phyloP scores from a whole-genome alignment of 2,888 invertebrate genomes.

The Hirudinaria manillensis region DNA sequence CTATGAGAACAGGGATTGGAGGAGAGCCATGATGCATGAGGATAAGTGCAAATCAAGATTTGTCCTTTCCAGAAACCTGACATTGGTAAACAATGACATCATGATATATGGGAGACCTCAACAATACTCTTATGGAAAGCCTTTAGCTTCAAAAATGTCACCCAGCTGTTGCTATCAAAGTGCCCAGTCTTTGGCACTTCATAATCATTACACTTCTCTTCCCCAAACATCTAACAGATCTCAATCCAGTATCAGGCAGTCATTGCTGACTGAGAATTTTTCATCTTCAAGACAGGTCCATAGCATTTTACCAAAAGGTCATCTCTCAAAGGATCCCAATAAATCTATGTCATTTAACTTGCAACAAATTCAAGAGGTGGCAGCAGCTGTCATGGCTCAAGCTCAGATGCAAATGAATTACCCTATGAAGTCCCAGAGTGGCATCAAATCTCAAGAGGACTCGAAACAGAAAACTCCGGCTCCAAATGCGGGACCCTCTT shows the following conservation, averaged over 20 bases:
- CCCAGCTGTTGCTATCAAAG: not conserved
- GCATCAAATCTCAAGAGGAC: not conserved
- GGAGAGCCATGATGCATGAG: conserved; percentile 12
- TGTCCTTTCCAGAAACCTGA: not conserved
- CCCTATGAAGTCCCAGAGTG: not conserved
- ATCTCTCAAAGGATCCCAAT: no score
- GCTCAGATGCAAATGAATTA: conserved; percentile 5
- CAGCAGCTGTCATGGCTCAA: not conserved
- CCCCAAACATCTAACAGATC: not conserved
- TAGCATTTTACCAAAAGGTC: not conserved
- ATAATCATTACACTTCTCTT: not conserved
- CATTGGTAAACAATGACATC: not conserved
- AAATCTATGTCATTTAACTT: not conserved
- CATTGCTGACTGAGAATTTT: not conserved
- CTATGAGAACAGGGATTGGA: conserved; percentile 7
- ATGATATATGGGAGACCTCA: not conserved
- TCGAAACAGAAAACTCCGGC: not conserved
- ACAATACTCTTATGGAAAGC: not conserved
- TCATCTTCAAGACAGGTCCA: not conserved
- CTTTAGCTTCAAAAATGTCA: not conserved
- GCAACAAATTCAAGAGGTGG: conserved; percentile 7
- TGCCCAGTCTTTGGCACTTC: not conserved
- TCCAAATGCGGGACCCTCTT: not conserved
- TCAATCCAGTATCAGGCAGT: not conserved
- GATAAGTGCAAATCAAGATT: not conserved